These are phyloP conservation scores for Vidua macroura DNA, from an alignment of 2,113 vertebrate genomes.

Conservation along the genomic window DNA sequence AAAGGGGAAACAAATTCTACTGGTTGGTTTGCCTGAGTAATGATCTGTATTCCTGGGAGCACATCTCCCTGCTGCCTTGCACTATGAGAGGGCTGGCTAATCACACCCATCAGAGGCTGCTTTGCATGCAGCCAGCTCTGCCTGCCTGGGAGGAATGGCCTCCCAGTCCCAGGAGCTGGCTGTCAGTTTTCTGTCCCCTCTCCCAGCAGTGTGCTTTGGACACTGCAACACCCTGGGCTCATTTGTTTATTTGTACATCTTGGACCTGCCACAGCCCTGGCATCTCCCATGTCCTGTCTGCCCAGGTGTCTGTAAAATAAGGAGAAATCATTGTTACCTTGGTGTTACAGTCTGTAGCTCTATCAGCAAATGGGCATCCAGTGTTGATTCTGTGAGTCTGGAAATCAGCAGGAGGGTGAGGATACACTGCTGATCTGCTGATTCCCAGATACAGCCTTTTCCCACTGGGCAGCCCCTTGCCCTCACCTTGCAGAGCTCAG, in stretches of 20 bases:
- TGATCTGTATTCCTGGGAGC: background rate
- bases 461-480: background rate
- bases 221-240: background rate
- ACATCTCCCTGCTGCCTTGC: background rate
- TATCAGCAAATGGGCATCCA: background rate
- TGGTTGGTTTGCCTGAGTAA: background rate
- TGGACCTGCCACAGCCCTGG: background rate
- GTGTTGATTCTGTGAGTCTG: background rate
- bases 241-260: background rate
- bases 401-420: background rate
- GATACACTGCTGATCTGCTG: background rate
- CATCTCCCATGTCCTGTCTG: background rate
- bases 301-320: background rate
- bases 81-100: background rate
- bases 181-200: background rate
- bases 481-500: background rate
- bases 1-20: background rate
- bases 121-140: background rate
- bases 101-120: background rate
- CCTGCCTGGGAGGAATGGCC: background rate
- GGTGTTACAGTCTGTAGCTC: background rate
- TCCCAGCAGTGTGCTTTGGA: background rate
- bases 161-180: background rate
- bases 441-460: background rate
- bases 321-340: background rate